Conservation (phyloP, 2,797 vertebrate species). For the Bovichtus diacanthus region DNA sequence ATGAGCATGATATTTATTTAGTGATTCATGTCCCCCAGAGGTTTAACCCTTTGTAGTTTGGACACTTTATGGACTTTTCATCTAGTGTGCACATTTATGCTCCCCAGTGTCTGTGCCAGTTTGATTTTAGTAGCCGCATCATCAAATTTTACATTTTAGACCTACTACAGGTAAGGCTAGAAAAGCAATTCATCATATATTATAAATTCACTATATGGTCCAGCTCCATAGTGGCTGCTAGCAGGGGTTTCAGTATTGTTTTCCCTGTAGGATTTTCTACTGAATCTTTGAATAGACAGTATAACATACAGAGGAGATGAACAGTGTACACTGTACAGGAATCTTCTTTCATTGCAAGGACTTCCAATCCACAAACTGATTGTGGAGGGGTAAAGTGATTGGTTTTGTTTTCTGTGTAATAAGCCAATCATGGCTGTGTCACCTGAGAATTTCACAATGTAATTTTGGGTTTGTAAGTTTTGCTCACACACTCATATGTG, state of each 20-base stretch:
- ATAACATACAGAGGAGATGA: not conserved
- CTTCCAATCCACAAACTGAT: too few species aligned
- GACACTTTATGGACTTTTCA: not conserved
- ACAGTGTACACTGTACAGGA: not conserved
- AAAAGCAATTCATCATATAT: slow-evolving; percentile 2
- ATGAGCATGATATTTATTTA: not conserved
- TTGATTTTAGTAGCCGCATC: slow-evolving; percentile 6
- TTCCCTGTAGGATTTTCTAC: not conserved
- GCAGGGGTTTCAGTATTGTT: not conserved
- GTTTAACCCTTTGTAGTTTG: not conserved
- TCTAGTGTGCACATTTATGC: not conserved
- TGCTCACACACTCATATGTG: too few species aligned
- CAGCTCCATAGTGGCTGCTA: slow-evolving; percentile 1
- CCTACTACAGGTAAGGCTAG: not conserved
- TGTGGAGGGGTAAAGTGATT: too few species aligned
- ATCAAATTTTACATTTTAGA: slow-evolving; percentile 3
- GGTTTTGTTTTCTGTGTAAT: too few species aligned
- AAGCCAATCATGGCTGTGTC: too few species aligned
- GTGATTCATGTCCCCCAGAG: not conserved
- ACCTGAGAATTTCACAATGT: too few species aligned
- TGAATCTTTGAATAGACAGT: slow-evolving; percentile 10
- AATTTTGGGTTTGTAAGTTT: too few species aligned
- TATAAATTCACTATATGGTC: not conserved
- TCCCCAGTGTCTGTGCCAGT: not conserved
- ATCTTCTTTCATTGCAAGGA: not conserved